Percentiles rank a stretch among this genome's conserved stretches.
phyloP scores from a whole-genome alignment of 1,140 invertebrate genomes.

The Drosophila bocqueti region DNA sequence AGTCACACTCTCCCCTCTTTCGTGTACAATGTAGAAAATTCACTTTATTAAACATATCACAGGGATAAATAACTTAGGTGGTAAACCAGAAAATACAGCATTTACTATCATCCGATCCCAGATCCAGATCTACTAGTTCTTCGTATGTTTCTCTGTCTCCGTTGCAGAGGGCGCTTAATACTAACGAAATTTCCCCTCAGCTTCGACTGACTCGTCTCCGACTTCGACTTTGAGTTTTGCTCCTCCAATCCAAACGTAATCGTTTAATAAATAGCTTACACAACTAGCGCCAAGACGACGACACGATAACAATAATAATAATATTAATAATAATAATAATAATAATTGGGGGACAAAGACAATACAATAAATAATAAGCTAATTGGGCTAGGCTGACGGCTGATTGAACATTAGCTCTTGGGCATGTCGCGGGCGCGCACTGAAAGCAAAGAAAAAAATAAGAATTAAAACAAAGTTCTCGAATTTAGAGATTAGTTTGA shows the following conservation, averaged over 20 bases:
- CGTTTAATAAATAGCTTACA: conserved; percentile 76
- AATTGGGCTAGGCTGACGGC: conserved; percentile 58
- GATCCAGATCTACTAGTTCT: conserved; percentile 28
- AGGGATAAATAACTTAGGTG: conserved; percentile 83
- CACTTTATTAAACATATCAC: conserved; percentile 84
- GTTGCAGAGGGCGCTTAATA: conserved; percentile 50
- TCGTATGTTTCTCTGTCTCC: conserved; percentile 53
- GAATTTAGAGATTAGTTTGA: background rate
- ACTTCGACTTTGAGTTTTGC: conserved; percentile 5
- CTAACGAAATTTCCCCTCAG: conserved; percentile 52
- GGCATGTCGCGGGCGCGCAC: conserved; percentile 87
- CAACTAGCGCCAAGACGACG: conserved; percentile 67
- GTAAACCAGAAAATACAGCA: conserved; percentile 69
- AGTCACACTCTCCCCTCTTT: conserved; percentile 2
- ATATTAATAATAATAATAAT: conserved; percentile 54
- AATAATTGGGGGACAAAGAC: conserved; percentile 65
- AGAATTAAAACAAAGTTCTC: background rate
- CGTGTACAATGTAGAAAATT: conserved; percentile 40
- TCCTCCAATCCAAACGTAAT: conserved; percentile 37
- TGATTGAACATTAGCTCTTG: conserved; percentile 68
- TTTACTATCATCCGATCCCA: conserved; percentile 36
- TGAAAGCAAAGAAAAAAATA: conserved; percentile 81
- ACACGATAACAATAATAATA: conserved; percentile 59
- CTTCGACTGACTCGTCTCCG: conserved; percentile 45
- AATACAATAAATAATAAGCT: conserved; percentile 78